Conservation (phyloP, 2,113 vertebrate genomes). For the Fregetta grallaria region DNA sequence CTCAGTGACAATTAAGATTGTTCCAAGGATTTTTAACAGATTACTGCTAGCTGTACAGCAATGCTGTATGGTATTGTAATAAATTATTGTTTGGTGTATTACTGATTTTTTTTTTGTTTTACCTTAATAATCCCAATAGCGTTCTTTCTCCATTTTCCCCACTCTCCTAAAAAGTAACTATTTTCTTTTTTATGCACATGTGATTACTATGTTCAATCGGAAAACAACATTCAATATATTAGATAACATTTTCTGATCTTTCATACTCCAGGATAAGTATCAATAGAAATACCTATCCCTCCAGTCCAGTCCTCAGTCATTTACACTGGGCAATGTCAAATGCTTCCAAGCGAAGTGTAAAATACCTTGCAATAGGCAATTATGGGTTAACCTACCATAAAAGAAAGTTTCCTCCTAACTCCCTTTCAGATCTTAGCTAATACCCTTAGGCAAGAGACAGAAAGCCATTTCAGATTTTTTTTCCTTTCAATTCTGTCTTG, state of each 20-base stretch:
- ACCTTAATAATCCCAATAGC: not conserved
- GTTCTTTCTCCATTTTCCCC: not conserved
- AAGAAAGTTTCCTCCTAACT: not conserved
- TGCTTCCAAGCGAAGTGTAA: not conserved
- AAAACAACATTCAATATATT: not conserved
- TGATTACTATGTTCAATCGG: not conserved
- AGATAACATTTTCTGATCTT: not conserved
- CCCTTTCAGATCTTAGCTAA: not conserved
- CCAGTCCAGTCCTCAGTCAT: not conserved
- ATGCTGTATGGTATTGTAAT: not conserved
- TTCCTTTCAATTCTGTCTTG: not conserved
- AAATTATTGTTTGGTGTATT: not conserved
- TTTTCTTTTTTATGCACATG: not conserved
- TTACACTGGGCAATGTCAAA: not conserved
- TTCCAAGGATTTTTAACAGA: not conserved
- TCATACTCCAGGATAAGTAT: not conserved
- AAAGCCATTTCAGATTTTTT: not conserved
- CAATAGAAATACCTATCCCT: not conserved
- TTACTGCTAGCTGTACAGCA: not conserved
- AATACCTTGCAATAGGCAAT: not conserved
- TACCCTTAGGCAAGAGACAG: not conserved
- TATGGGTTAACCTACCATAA: not conserved
- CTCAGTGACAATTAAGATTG: not conserved
- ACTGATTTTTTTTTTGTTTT: not conserved
- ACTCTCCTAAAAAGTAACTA: not conserved